Evolutionary conservation across 2,113 vertebrate genomes (phyloP), one percentile per base, ranked within the genome.

Genomic region (Caloenas nicobarica): DNA sequence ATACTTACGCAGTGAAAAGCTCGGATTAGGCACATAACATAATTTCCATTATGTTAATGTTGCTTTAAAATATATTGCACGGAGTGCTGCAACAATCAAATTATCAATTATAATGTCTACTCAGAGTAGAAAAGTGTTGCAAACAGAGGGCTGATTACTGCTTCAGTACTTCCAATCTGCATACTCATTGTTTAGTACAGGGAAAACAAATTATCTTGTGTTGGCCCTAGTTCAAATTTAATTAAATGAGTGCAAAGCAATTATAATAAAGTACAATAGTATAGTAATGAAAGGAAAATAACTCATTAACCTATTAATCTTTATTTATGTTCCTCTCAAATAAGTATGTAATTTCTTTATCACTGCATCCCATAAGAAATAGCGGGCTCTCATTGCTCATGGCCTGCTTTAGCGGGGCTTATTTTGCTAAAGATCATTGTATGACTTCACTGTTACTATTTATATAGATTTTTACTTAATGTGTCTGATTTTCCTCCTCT

Each of bases 271-370:
- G 98, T 98, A 99, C 98, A 99, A 99, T 99, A 97, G 97, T 98
- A 98, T 98, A 99, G 98, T 98, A 98, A 99, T 99, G 99, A 98
- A 99, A 99, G 98, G 98, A 99, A 99, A 99, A 99, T 99, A 98
- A 99, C 99, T 98, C 98, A 99, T 99, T 99, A 99, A 98, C 98
- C 98, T 98, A 99, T 99, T 99, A 98, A 98, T 99, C 98, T 99
- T 99, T 99, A 99, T 99, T 99, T 98, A 98, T 97, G 97, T 98
- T 98, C 97, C 97, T 98, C 98, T 98, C 97, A 98, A 98, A 98
- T 98, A 98, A 98, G 97, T 97, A 98, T 98, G 98, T 98, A 98
- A 99, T 98, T 98, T 98, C 97, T 98, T 98, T 98, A 99, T 97
- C 97, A 97, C 97, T 77, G 68, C 94, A 98, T 98, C 98, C 97